Base-by-base conservation (phyloP, 92 coral and sea anemone species). In the Plumapathes pennacea region DNA sequence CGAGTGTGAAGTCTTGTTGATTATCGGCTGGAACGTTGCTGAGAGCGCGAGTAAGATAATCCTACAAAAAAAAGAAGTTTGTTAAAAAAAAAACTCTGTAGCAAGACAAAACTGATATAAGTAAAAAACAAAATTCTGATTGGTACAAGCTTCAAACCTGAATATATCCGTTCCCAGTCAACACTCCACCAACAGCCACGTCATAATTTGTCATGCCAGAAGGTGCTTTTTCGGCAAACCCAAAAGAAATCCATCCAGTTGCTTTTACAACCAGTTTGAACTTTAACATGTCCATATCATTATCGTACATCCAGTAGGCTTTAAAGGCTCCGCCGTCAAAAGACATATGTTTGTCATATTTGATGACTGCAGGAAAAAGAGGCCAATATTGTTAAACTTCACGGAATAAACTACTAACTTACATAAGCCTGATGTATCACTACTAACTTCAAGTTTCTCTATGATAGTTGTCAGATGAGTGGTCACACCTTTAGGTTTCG, bases 241-340 rank as follows among this genome's bases (percentile, higher is more conserved):
- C 57, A 29, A 50, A 50, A 1, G 23, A 34, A n/a, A 50, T 25
- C 57, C 57, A 50, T 34, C 57, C 57, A 2, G 38, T 50, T 4
- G 38, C 57, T 1, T 50, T 50, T 2, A 50, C 57, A 3, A 25
- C 19, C 8, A 50, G 36, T 22, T 27, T 50, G 10, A 50, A 50
- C 9, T 0, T 0, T 8, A 50, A 27, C 15, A 0, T 1, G 38
- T 50, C 57, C 38, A 0, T 50, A 24, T 28, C 2, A 34, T 28
- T 50, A 38, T 50, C 57, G 38, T 27, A 50, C 20, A 28, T 50
- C 57, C 57, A 50, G 36, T 28, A 17, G 36, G 32, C 38, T 13
- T 50, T 50, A 38, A 28, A 50, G 22, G 2, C 4, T 1, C 36
- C 57, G 20, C 10, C 10, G 21, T 28, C 4, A n/a, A n/a, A n/a